These are phyloP conservation scores for Ophioderma brevispina DNA, from an alignment of 35 echinoderm and acorn worm species.

Conservation along the genomic window DNA sequence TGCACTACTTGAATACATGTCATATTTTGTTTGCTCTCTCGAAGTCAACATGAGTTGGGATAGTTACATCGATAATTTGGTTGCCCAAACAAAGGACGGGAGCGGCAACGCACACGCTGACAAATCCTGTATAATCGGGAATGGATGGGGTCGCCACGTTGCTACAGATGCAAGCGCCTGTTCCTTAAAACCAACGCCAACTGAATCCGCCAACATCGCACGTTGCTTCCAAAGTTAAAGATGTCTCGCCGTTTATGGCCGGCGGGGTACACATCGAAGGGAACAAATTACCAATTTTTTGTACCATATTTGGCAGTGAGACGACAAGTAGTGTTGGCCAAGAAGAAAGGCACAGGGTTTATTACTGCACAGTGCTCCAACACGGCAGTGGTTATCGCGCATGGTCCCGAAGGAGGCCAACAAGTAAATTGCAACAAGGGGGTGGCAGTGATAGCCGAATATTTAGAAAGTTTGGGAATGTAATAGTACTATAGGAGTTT, in stretches of 20 bases:
- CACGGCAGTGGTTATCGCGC: slow-evolving; percentile 61
- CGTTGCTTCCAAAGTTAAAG: slow-evolving; percentile 58
- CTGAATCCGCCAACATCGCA: slow-evolving; percentile 45
- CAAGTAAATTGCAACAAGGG: slow-evolving; percentile 70
- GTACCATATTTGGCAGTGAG: slow-evolving; percentile 73
- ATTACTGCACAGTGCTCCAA: slow-evolving; percentile 51
- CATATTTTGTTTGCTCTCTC: too few relatives aligned
- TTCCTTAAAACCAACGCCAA: slow-evolving; percentile 7
- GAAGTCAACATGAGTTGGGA: slow-evolving; percentile 56
- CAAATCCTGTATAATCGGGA: slow-evolving; percentile 67
- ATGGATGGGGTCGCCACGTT: slow-evolving; percentile 61
- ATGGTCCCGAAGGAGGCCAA: slow-evolving; percentile 44
- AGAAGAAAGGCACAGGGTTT: slow-evolving; percentile 64
- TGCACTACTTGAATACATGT: too few relatives aligned
- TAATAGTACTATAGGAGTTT: too few relatives aligned
- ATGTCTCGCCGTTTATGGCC: slow-evolving; percentile 63
- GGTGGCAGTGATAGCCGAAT: slow-evolving; percentile 69
- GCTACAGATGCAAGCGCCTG: slow-evolving; percentile 48
- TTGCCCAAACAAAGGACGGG: slow-evolving; percentile 62
- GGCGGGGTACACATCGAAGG: slow-evolving; percentile 25
- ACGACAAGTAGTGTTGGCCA: slow-evolving; percentile 48
- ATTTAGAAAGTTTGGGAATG: slow-evolving; percentile 47
- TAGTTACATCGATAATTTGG: slow-evolving; percentile 66
- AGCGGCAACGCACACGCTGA: slow-evolving; percentile 52
- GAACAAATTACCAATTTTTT: slow-evolving; percentile 76